phyloP scores from a whole-genome alignment of 2,797 vertebrate genomes.

The Rhinichthys osculus region DNA sequence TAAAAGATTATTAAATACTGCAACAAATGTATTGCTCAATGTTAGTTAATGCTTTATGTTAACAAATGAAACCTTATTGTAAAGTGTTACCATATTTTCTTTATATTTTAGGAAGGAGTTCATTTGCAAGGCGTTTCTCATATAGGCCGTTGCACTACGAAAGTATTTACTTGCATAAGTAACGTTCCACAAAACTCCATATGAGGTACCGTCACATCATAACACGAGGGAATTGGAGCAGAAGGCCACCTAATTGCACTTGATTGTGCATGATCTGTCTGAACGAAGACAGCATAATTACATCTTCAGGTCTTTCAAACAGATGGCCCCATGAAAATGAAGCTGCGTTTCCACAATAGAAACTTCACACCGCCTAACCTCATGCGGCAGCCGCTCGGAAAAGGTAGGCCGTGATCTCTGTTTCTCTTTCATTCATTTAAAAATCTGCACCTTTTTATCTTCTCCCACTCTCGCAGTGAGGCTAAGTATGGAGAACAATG shows the following conservation, averaged over 20 bases:
- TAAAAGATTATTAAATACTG: not conserved
- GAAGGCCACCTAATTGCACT: conserved; percentile 53
- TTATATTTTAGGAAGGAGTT: not conserved
- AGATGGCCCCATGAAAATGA: conserved; percentile 54
- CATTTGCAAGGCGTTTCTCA: not conserved
- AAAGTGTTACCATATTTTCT: not conserved
- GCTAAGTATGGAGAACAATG: conserved; percentile 45
- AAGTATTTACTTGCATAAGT: conserved; percentile 7
- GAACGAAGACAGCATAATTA: conserved; percentile 52
- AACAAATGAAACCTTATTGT: not conserved
- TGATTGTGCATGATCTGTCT: conserved; percentile 56
- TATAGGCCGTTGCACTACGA: not conserved
- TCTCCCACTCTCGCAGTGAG: not conserved
- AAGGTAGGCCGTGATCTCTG: conserved; percentile 8
- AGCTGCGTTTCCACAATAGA: conserved; percentile 39
- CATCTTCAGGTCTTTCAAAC: conserved; percentile 42
- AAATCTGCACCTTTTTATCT: not conserved
- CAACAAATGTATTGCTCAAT: not conserved
- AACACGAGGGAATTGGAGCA: conserved; percentile 33
- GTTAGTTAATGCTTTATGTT: not conserved
- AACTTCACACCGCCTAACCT: conserved; percentile 36
- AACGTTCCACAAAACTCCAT: not conserved
- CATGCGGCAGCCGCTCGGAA: conserved; percentile 9
- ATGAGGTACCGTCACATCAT: not conserved
- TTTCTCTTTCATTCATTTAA: conserved; percentile 30